phyloP scores from a whole-genome alignment of 2,888 invertebrate genomes.

The Euproctis similis region DNA sequence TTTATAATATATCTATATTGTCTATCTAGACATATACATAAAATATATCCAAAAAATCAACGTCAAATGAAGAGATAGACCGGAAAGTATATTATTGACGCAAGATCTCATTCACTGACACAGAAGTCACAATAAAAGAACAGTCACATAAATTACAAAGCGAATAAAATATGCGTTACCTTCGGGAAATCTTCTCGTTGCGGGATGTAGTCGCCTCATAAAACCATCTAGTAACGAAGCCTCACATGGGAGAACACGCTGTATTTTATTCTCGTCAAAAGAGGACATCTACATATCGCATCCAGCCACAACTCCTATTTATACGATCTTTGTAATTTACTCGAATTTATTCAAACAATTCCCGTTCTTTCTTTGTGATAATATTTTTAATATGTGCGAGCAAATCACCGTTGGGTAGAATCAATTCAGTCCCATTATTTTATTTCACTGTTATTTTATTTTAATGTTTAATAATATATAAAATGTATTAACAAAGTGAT shows the following conservation, averaged over 20 bases:
- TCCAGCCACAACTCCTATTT: conserved; percentile 9
- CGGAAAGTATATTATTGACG: too few species aligned
- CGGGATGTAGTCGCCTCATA: conserved; percentile 49
- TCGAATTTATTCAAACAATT: neutral
- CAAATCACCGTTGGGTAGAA: too few species aligned
- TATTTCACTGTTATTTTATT: too few species aligned
- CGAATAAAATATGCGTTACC: conserved; percentile 65
- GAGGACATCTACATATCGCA: conserved; percentile 29
- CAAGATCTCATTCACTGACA: conserved; percentile 22
- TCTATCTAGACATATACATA: too few species aligned
- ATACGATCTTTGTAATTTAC: conserved; percentile 1
- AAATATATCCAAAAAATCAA: too few species aligned
- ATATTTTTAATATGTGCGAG: too few species aligned
- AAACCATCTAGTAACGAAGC: conserved; percentile 54
- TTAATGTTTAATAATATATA: too few species aligned
- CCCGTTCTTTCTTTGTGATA: neutral
- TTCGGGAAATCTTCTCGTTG: conserved; percentile 59
- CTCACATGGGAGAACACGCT: conserved; percentile 34
- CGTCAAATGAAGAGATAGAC: too few species aligned
- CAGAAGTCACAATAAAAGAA: conserved; percentile 43
- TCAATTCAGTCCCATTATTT: too few species aligned
- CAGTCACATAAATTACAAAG: conserved; percentile 55
- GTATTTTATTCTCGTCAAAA: conserved; percentile 38
- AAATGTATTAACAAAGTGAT: too few species aligned
- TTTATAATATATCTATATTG: too few species aligned